Percentiles rank a stretch among this genome's conserved stretches.
Evolutionary conservation across 2,113 vertebrate genomes (phyloP).

Genomic region (Candoia aspera): DNA sequence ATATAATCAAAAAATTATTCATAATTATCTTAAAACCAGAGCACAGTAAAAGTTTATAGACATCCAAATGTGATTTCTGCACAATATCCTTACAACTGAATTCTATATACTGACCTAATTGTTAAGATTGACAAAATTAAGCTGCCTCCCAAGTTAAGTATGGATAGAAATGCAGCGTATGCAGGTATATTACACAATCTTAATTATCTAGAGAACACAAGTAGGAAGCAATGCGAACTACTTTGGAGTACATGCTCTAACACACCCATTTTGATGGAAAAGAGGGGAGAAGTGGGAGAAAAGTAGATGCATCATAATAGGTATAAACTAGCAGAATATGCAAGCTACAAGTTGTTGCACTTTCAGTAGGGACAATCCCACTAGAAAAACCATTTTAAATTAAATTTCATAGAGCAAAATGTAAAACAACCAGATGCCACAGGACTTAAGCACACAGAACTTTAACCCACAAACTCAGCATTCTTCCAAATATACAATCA

Average conservation of each 20-base stretch:
- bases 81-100: neutral
- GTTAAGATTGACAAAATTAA: neutral
- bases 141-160: neutral
- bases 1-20: neutral
- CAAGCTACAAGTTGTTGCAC: conserved; percentile 6
- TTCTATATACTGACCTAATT: neutral
- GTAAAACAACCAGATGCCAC: neutral
- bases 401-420: neutral
- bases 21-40: neutral
- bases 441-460: neutral
- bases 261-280: neutral
- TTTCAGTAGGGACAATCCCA: neutral
- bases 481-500: neutral
- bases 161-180: neutral
- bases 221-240: neutral
- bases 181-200: neutral
- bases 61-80: neutral
- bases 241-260: neutral
- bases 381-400: neutral
- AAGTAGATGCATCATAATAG: neutral
- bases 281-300: neutral
- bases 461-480: neutral
- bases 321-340: neutral
- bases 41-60: neutral
- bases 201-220: neutral